A percentile compares a stretch with the other conserved stretches of the same genome.
These are phyloP conservation scores for Epinephelus malabaricus DNA, from an alignment of 2,797 vertebrate genomes.

Conservation along the genomic window DNA sequence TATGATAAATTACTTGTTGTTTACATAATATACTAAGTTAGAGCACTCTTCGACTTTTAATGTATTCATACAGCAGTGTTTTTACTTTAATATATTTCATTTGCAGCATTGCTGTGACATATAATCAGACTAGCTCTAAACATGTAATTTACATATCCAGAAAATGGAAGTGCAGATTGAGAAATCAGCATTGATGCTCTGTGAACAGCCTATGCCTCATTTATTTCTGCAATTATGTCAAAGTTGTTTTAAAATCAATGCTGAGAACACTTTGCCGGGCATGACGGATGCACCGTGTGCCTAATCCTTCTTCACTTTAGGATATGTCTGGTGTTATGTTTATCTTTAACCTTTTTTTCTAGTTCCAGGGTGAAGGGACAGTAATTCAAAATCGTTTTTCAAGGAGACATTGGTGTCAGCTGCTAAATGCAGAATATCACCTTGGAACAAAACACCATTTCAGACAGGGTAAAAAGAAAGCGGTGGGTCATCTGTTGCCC, in stretches of 20 bases:
- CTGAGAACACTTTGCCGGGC: slow-evolving; percentile 36
- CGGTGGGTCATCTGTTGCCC: slow-evolving; percentile 1
- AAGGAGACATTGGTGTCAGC: slow-evolving; percentile 34
- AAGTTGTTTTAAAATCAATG: slow-evolving; percentile 66
- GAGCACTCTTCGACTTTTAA: slow-evolving; percentile 34
- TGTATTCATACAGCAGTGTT: slow-evolving; percentile 29
- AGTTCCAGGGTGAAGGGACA: slow-evolving; percentile 31
- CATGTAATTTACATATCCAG: slow-evolving; percentile 49
- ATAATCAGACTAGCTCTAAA: slow-evolving; percentile 55
- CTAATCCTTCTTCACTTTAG: slow-evolving; percentile 43
- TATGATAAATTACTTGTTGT: slow-evolving; percentile 45
- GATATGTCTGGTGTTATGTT: slow-evolving; percentile 47
- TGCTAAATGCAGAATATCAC: slow-evolving; percentile 37
- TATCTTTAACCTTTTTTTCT: slow-evolving; percentile 55
- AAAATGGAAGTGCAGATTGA: slow-evolving; percentile 58
- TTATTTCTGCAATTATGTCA: slow-evolving; percentile 75
- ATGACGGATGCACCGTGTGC: slow-evolving; percentile 14
- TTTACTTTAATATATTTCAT: slow-evolving; percentile 52
- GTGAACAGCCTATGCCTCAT: slow-evolving; percentile 54
- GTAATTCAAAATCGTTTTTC: slow-evolving; percentile 52
- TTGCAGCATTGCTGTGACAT: slow-evolving; percentile 48
- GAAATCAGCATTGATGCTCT: slow-evolving; percentile 50
- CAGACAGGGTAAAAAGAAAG: slow-evolving; percentile 19
- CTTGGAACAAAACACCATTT: slow-evolving; percentile 25
- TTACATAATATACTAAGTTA: slow-evolving; percentile 36